Evolutionary conservation across 2,888 invertebrate species (phyloP), one percentile per base, ranked within the genome.

Genomic region (Flexamia atlantica): DNA sequence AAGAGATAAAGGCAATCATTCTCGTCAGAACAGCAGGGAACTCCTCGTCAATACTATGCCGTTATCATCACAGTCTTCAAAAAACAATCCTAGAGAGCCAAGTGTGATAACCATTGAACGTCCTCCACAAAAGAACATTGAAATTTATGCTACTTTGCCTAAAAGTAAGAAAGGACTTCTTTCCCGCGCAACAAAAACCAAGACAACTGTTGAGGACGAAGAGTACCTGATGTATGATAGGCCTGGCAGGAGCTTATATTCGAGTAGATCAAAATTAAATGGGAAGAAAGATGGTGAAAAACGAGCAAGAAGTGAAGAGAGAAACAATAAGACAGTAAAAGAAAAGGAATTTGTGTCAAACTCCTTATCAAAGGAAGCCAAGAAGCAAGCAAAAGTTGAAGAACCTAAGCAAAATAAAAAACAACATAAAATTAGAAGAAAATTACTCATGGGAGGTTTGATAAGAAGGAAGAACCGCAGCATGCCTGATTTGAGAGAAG

Each of bases 401-500:
- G 95, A 96, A 84, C 92, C 93, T 84, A 95, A 95, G 88, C 92
- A 94, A 28, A 94, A 94, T 79, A 97, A 97, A 89, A 97, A 97
- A 87, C 97, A 97, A 89, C 97, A 97, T 89, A 97, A 97, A 91
- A 96, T 97, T 70, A 92, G 97, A 36, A 92, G 97, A 88, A 97
- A 97, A 90, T 90, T 97, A 2, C 89, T 97, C 9, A 97, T 97
- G 97, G 97, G 97, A 17, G 97, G 97, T 0, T 91, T 97, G 81
- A 97, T 97, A 81, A 93, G 96, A 85, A 92, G 97, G 40, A 97
- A 97, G 89, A 97, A 97, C 89, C 92, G 97, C 86, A 97, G 97
- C 83, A 96, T 97, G 96, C 97, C 97, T 0, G 97, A 97, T 91
- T 91, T 97, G 76, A 95, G 97, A 0, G 97, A 97, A 89, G 95